phyloP scores from a whole-genome alignment of 2,888 invertebrate species.

The Seira ritae region DNA sequence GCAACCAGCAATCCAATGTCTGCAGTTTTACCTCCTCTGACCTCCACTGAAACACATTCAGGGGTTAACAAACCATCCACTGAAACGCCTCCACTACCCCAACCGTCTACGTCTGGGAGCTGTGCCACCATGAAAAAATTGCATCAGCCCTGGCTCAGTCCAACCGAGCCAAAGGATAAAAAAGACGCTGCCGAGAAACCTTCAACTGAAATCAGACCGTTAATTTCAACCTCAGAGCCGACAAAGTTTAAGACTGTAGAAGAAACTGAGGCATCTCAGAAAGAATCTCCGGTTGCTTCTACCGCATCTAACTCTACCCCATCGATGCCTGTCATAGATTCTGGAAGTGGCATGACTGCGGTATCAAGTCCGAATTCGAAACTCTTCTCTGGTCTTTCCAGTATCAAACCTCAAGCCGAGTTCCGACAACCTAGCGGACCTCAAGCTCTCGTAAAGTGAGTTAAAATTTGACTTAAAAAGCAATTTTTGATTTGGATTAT shows the following conservation, averaged over 20 bases:
- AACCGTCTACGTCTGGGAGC: not conserved
- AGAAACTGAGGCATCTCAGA: not conserved
- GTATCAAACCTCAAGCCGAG: conserved; percentile 70
- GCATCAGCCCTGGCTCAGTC: conserved; percentile 73
- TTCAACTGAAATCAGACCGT: conserved; percentile 26
- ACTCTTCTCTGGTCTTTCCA: conserved; percentile 42
- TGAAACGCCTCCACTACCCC: not conserved
- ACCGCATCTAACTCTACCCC: not conserved
- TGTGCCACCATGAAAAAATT: conserved; percentile 61
- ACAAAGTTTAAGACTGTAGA: conserved; percentile 11
- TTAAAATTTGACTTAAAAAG: conserved; percentile 13
- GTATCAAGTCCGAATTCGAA: conserved; percentile 58
- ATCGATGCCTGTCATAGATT: not conserved
- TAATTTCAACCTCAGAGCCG: conserved; percentile 18
- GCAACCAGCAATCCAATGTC: not conserved
- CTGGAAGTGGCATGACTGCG: conserved; percentile 15
- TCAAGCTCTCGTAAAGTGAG: conserved; percentile 70
- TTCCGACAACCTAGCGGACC: conserved; percentile 72
- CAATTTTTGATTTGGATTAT: not conserved
- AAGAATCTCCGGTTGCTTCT: not conserved
- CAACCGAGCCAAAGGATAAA: conserved; percentile 55
- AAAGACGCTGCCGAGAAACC: conserved; percentile 11
- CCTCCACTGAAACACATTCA: not conserved
- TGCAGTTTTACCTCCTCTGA: not conserved
- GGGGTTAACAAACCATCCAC: not conserved